Base-by-base conservation (phyloP, 2,888 invertebrate genomes). In the Calliphora vomitoria region DNA sequence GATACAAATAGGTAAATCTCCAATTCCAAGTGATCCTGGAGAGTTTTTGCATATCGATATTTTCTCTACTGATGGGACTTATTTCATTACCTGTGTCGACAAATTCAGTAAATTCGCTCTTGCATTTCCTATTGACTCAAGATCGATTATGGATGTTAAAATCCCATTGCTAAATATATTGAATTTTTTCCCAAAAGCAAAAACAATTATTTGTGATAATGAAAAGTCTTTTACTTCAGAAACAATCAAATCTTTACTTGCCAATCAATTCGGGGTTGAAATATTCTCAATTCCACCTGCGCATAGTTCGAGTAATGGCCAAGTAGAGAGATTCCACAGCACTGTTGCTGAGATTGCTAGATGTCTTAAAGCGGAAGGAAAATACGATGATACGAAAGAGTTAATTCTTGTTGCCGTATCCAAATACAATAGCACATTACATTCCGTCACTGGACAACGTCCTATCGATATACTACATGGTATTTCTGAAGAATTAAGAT, bases 31-130 rank as follows among this genome's bases (percentile, higher is more conserved):
- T 31, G 31, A 8, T 50, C 69, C 50, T n/a, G 50, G 69, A n/a
- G 69, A 31, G n/a, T 35, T 69, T 4, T 41, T 75, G 18, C 64
- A 75, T 64, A 75, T 64, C 6, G 50, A 75, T 15, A 50, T 75
- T 38, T 75, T 62, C 62, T 50, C 50, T 35, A 75, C 62, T 4
- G 47, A 50, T 6, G 18, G 47, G 13, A 35, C 18, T 3, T 18
- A 64, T 35, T 64, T 75, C 47, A 50, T 75, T 4, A 75, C 75
- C 20, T 53, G 53, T 38, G 18, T 66, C 0, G 76, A 66, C 53
- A 78, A 78, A 78, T 78, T 78, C n/a, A 25, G 38, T 41, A 78
- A 78, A 47, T 78, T 66, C 6, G 76, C 66, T 15, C 8, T 78
- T 5, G 76, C 41, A 10, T 41, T 53, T 20, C 64, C 62, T 50